These are phyloP conservation scores for Chelidonichthys spinosus DNA, from an alignment of 2,797 vertebrate species.

Conservation along the genomic window DNA sequence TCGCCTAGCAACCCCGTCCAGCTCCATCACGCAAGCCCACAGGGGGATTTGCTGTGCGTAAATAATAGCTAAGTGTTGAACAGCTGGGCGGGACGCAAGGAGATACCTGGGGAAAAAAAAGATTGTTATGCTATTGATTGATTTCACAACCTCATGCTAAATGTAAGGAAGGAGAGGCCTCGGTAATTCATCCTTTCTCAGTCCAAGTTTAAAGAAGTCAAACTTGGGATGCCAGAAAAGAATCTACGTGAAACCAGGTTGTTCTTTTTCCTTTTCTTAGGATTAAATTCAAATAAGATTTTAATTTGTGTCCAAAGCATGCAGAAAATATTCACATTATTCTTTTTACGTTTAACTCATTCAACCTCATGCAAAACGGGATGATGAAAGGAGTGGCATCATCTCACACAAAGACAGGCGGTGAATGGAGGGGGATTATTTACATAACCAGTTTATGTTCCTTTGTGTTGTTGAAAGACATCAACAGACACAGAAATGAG, in stretches of 20 bases:
- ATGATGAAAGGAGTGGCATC: slow-evolving; percentile 24
- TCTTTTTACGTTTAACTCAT: neutral
- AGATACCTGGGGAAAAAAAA: slow-evolving; percentile 10
- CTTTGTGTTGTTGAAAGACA: slow-evolving; percentile 35
- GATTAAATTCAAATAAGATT: neutral
- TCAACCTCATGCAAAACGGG: neutral
- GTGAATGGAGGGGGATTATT: slow-evolving; percentile 43
- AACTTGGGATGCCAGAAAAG: slow-evolving; percentile 4
- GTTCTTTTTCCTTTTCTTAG: slow-evolving; percentile 2
- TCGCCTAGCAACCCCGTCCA: slow-evolving; percentile 50
- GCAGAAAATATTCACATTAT: neutral
- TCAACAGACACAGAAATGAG: slow-evolving; percentile 13
- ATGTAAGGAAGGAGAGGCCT: neutral
- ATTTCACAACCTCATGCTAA: neutral
- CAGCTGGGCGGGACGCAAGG: slow-evolving; percentile 25
- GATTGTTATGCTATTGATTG: slow-evolving; percentile 17
- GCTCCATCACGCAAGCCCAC: slow-evolving; percentile 34
- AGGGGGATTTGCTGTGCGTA: slow-evolving; percentile 37
- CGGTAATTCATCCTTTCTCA: neutral
- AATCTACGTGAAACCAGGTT: neutral
- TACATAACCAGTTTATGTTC: slow-evolving; percentile 42
- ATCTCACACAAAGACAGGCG: neutral
- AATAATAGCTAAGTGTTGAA: slow-evolving; percentile 35
- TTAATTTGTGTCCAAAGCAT: neutral
- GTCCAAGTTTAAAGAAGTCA: slow-evolving; percentile 11